A percentile compares a stretch with the other conserved stretches of the same genome.
These are phyloP conservation scores for Dryococelus australis DNA, from an alignment of 2,888 invertebrate species.

Conservation along the genomic window DNA sequence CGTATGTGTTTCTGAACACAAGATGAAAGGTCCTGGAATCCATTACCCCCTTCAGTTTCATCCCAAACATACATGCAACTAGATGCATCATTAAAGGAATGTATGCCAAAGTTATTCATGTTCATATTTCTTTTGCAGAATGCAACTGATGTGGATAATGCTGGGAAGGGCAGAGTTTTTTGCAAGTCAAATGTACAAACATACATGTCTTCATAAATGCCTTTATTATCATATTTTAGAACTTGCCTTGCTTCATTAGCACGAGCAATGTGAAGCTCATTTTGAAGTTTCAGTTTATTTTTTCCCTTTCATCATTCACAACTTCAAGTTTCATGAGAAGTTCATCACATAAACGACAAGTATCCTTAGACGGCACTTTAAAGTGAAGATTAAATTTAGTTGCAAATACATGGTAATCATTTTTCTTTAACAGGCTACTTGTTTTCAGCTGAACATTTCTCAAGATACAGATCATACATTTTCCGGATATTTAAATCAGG, in stretches of 20 bases:
- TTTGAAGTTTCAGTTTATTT: background rate
- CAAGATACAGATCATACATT: background rate
- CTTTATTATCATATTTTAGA: background rate
- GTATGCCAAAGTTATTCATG: too few relatives aligned
- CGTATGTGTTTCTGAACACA: too few relatives aligned
- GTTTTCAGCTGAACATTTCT: background rate
- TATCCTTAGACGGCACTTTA: conserved; percentile 13
- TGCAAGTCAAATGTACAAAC: background rate
- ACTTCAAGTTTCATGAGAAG: background rate
- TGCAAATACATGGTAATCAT: conserved; percentile 18
- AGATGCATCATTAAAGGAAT: too few relatives aligned
- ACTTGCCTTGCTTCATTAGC: conserved; percentile 4
- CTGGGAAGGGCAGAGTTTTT: too few relatives aligned
- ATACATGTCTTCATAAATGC: background rate
- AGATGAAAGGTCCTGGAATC: too few relatives aligned
- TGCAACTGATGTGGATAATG: too few relatives aligned
- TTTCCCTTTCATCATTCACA: background rate
- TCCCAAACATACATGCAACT: too few relatives aligned
- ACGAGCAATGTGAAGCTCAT: background rate
- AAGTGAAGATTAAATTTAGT: conserved; percentile 16
- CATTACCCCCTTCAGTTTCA: too few relatives aligned
- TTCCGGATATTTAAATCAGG: background rate
- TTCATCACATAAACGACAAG: conserved; percentile 24
- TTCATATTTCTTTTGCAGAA: too few relatives aligned
- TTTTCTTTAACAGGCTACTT: background rate